Base-by-base conservation (phyloP, 2,888 invertebrate species). In the Bombylius discolor region DNA sequence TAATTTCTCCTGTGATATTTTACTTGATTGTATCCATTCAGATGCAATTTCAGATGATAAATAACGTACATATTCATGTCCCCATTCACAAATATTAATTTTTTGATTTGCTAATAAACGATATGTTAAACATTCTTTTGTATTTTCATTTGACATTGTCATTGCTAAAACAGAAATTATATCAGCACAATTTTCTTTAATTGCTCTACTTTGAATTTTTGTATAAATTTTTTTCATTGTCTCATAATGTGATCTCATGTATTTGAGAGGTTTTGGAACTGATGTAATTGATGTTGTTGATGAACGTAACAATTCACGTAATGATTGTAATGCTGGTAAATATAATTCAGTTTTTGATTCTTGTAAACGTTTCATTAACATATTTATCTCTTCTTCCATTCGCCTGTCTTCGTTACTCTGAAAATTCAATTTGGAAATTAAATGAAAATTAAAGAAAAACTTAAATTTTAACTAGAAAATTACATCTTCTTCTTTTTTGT, bases 241-340 rank as follows among this genome's bases (percentile, higher is more conserved):
- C 47, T 82, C 83, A 72, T 91, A 95, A 70, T 93, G 91, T 51
- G 84, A 84, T 52, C 89, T 79, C 68, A 96, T 78, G 71, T 93
- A 95, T 72, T 97, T 97, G 55, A 97, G 72, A 0, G 96, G 96
- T 72, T 96, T 96, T 0, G 96, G 96, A 5, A 97, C 96, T 53
- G 93, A 93, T 1, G 96, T 96, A 94, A 97, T 96, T 0, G 94
- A 95, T 4, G 94, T 94, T 1, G 96, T 97, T 0, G 95, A 92
- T 7, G 92, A 89, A 61, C 89, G 80, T 61, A 96, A 95, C 60
- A 89, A 81, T 61, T 83, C 83, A 59, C 89, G 81, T 62, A 97
- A 73, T 72, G 85, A 85, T 70, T 94, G 89, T 62, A 96, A 74
- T 0, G 93, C 86, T 52, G 86, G 80, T 50, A 81, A 78, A 69